Evolutionary conservation across 2,113 vertebrate species (phyloP).

Genomic region (Cranoglanis bouderius): DNA sequence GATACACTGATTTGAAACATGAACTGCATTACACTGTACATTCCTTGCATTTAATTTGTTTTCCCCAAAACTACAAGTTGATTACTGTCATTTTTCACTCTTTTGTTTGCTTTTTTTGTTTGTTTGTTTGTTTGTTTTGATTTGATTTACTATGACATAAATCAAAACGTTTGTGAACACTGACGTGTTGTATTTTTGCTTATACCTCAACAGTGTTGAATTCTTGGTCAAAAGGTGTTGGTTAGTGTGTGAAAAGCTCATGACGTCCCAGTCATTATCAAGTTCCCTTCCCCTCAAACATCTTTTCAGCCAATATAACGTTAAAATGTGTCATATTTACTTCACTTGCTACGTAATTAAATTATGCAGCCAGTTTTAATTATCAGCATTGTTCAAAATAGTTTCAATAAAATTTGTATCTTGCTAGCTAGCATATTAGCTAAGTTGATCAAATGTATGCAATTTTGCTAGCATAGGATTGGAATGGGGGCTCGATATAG

Average conservation of each 20-base stretch:
- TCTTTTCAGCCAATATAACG: not conserved
- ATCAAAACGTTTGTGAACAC: not conserved
- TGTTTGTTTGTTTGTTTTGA: not conserved
- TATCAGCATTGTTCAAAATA: too few species aligned
- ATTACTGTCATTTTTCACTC: not conserved
- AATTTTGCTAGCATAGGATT: too few species aligned
- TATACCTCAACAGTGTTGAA: too few species aligned
- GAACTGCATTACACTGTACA: not conserved
- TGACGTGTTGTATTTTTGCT: not conserved
- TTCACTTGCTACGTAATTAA: not conserved
- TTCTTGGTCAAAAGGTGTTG: too few species aligned
- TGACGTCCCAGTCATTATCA: too few species aligned
- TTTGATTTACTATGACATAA: not conserved
- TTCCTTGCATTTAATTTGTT: not conserved
- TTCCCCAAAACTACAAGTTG: not conserved
- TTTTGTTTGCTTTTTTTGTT: not conserved
- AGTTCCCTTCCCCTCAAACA: too few species aligned
- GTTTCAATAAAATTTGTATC: too few species aligned
- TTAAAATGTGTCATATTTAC: not conserved
- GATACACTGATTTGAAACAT: not conserved
- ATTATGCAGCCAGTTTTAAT: not conserved
- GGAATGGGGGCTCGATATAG: too few species aligned
- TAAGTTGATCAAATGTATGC: too few species aligned
- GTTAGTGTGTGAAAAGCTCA: too few species aligned
- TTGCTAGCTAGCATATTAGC: too few species aligned